Conservation (phyloP, 30 jellyfish, hydroid and myxozoan species). For the Cassiopea andromeda region DNA sequence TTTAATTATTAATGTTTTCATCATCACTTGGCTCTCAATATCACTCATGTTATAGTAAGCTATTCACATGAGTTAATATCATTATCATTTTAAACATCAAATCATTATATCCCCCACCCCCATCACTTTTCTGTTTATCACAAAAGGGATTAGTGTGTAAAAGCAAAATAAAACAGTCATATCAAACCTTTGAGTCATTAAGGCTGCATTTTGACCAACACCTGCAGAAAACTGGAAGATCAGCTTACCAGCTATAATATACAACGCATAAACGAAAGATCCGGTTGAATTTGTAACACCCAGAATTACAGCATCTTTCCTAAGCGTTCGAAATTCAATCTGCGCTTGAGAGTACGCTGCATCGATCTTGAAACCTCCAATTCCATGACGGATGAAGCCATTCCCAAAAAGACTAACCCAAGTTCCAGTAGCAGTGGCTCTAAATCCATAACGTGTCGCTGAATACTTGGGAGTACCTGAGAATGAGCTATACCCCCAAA, state of each 20-base stretch:
- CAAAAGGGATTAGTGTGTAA: too few relatives aligned
- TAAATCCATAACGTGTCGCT: conserved; percentile 67
- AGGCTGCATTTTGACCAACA: conserved; percentile 92
- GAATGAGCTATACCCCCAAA: conserved; percentile 72
- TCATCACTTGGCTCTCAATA: neutral
- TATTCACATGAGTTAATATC: neutral
- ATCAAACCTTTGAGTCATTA: conserved; percentile 77
- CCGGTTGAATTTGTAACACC: conserved; percentile 87
- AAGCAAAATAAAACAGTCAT: neutral
- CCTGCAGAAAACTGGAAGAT: conserved; percentile 93
- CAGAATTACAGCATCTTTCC: conserved; percentile 77
- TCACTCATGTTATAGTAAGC: neutral
- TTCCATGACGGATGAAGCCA: conserved; percentile 79
- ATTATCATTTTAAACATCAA: neutral
- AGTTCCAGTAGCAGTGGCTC: conserved; percentile 65
- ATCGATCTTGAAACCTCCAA: conserved; percentile 76
- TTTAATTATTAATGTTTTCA: too few relatives aligned
- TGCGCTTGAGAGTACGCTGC: conserved; percentile 70
- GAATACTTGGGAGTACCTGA: conserved; percentile 73
- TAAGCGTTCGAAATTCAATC: conserved; percentile 90
- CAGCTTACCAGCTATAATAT: conserved; percentile 85
- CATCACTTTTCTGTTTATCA: neutral
- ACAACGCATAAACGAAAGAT: conserved; percentile 81
- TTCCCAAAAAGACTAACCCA: conserved; percentile 92
- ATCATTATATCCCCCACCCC: neutral